Conservation (phyloP, 2,113 vertebrate species). For the Philantomba maxwellii region DNA sequence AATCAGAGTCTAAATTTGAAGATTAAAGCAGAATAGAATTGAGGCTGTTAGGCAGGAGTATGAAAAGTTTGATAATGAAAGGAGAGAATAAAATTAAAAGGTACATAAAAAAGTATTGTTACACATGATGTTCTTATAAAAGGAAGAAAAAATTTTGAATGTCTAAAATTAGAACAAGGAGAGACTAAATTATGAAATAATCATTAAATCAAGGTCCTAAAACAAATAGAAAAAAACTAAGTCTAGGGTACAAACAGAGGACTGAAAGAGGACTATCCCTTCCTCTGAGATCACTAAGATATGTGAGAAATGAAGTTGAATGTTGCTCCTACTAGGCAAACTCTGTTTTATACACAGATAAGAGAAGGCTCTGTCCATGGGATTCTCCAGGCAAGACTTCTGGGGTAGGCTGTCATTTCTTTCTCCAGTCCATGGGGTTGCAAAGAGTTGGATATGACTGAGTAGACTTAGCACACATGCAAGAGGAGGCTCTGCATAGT, state of each 20-base stretch:
- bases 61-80: too few species aligned
- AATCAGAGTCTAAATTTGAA: not conserved
- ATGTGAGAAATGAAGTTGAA: not conserved
- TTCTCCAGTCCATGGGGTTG: not conserved
- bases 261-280: not conserved
- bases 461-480: rapidly evolving
- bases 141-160: not conserved
- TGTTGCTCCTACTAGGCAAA: not conserved
- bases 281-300: not conserved
- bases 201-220: not conserved
- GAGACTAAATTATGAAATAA: not conserved
- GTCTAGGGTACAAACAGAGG: not conserved
- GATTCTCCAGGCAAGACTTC: not conserved
- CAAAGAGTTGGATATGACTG: not conserved
- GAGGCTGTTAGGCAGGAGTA: not conserved
- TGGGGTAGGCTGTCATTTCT: not conserved
- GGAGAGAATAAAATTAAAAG: not conserved
- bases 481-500: not conserved
- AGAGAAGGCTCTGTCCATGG: not conserved
- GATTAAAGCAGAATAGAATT: not conserved
- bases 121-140: not conserved
- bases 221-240: not conserved
- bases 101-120: not conserved
- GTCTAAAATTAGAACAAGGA: not conserved
- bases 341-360: not conserved